These are phyloP conservation scores for Idaea straminata DNA, from an alignment of 2,888 invertebrate species.

Conservation along the genomic window DNA sequence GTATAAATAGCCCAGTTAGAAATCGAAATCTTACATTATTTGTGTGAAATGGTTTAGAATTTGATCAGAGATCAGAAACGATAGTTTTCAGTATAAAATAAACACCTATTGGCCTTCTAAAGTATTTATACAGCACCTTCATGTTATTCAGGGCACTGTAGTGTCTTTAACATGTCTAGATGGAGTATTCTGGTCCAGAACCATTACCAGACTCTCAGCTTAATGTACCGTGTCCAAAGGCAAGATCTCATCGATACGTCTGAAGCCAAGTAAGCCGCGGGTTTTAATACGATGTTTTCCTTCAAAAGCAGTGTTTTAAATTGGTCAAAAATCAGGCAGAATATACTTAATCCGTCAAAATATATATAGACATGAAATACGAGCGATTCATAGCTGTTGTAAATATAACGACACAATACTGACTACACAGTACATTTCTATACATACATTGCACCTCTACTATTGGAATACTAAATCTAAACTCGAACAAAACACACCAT, in stretches of 20 bases:
- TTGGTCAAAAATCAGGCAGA: no score
- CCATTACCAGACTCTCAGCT: background rate
- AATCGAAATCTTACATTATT: no score
- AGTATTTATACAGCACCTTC: background rate
- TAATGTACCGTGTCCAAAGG: background rate
- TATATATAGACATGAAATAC: no score
- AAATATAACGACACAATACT: slow-evolving; percentile 10
- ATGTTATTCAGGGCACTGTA: background rate
- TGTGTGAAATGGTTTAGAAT: no score
- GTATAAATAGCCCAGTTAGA: no score
- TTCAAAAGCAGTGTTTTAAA: no score
- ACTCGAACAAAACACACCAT: slow-evolving; percentile 20
- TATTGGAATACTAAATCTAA: slow-evolving; percentile 12
- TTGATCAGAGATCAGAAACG: no score
- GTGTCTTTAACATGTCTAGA: no score
- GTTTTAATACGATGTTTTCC: background rate
- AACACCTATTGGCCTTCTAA: background rate
- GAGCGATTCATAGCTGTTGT: slow-evolving; percentile 1
- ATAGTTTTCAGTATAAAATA: no score
- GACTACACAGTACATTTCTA: slow-evolving; percentile 13
- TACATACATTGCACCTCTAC: slow-evolving; percentile 13
- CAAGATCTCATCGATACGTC: no score
- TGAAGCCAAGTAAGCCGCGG: background rate
- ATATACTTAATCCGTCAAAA: no score
- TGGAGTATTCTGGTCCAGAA: no score